Conservation (phyloP, 2,113 vertebrate genomes). For the Pseudopipra pipra region DNA sequence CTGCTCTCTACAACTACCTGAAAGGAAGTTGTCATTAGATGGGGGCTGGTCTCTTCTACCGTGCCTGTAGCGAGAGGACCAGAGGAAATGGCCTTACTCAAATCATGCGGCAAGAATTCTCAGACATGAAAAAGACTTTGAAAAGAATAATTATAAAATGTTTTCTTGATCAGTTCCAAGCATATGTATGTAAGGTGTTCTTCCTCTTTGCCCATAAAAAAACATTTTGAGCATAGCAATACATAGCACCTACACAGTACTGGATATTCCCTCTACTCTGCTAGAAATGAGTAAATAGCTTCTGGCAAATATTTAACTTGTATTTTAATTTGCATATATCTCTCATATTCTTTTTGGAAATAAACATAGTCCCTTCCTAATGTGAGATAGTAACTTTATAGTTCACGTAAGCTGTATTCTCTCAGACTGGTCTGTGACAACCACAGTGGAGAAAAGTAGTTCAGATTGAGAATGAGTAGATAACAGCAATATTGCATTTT, state of each 20-base stretch:
- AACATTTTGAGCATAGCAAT: not conserved
- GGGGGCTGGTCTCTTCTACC: not conserved
- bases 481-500: not conserved
- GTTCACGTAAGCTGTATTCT: not conserved
- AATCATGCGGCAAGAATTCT: not conserved
- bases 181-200: not conserved
- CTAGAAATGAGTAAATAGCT: not conserved
- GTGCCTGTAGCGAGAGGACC: not conserved
- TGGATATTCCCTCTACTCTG: not conserved
- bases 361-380: not conserved
- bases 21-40: not conserved
- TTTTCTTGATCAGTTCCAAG: not conserved
- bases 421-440: not conserved
- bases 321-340: not conserved
- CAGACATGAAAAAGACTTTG: not conserved
- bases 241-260: not conserved
- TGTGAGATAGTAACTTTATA: not conserved
- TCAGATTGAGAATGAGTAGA: not conserved
- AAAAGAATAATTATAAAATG: not conserved
- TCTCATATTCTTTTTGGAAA: not conserved
- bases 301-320: not conserved
- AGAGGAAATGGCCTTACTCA: not conserved
- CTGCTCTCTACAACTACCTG: not conserved
- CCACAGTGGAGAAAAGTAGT: not conserved
- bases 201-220: not conserved